phyloP scores from a whole-genome alignment of 2,797 vertebrate species.

The Phrynocephalus vlangalii region DNA sequence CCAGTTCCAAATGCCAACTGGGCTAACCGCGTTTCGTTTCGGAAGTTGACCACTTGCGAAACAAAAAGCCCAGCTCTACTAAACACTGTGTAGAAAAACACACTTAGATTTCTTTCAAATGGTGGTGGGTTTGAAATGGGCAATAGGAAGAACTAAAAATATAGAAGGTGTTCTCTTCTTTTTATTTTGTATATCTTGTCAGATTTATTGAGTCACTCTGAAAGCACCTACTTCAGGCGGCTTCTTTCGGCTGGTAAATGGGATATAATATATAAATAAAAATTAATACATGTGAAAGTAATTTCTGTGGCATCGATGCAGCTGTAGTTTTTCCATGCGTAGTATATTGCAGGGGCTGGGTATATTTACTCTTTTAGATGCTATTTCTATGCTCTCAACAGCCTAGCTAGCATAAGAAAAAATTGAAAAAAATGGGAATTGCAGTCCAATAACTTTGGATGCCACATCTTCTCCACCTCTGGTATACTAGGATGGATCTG shows the following conservation, averaged over 20 bases:
- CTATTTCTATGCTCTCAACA: background rate
- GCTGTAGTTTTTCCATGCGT: slow-evolving; percentile 2
- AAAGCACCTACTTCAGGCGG: background rate
- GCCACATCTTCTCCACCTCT: background rate
- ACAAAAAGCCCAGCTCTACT: background rate
- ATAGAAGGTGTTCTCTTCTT: slow-evolving; percentile 9
- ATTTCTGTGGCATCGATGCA: slow-evolving; percentile 16
- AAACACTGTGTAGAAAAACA: background rate
- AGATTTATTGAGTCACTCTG: slow-evolving; percentile 17
- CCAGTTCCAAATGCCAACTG: no score
- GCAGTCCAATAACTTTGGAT: background rate
- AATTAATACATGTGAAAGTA: background rate
- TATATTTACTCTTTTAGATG: background rate
- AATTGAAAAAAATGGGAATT: background rate
- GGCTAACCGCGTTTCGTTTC: no score
- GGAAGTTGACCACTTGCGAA: no score
- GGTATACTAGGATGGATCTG: slow-evolving; percentile 6
- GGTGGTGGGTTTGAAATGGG: background rate
- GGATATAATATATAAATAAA: background rate
- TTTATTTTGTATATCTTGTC: background rate
- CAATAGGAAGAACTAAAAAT: background rate
- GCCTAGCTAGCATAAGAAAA: background rate
- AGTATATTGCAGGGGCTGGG: background rate
- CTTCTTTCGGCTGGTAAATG: background rate
- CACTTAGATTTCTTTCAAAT: background rate